phyloP scores from a whole-genome alignment of 2,888 invertebrate genomes.

The Hypsopygia costalis region DNA sequence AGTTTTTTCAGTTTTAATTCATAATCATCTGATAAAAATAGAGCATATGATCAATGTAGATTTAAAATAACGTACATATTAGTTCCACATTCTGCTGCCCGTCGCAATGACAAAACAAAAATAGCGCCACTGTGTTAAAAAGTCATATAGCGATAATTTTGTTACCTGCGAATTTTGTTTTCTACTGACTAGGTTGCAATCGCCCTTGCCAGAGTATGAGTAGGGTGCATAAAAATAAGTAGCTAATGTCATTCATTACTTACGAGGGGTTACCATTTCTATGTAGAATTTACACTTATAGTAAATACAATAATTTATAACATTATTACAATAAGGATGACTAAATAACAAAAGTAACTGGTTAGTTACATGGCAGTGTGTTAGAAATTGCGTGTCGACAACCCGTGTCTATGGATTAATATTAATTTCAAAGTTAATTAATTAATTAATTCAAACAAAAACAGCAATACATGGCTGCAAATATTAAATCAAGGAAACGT shows the following conservation, averaged over 20 bases:
- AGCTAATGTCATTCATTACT: conserved; percentile 34
- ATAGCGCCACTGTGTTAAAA: no score
- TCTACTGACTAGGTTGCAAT: conserved; percentile 17
- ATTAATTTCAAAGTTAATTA: no score
- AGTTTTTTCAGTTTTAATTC: no score
- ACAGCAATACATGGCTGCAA: no score
- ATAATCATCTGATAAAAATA: no score
- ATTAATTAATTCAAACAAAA: no score
- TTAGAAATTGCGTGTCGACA: conserved; percentile 18
- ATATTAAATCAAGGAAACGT: no score
- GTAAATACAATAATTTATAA: conserved; percentile 45
- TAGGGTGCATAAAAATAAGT: conserved; percentile 43
- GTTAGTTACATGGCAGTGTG: conserved; percentile 37
- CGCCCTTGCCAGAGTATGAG: conserved; percentile 34
- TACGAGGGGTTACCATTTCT: conserved; percentile 39
- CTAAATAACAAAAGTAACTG: conserved; percentile 28
- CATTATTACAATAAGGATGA: conserved; percentile 27
- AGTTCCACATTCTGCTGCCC: no score
- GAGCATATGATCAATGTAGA: no score
- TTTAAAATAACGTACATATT: background rate
- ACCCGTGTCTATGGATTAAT: conserved; percentile 8
- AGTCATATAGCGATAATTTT: no score
- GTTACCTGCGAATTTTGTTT: no score
- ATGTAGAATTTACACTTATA: conserved; percentile 55
- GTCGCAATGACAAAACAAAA: no score